Evolutionary conservation across 2,888 invertebrate species (phyloP).

Genomic region (Coenonympha glycerion): DNA sequence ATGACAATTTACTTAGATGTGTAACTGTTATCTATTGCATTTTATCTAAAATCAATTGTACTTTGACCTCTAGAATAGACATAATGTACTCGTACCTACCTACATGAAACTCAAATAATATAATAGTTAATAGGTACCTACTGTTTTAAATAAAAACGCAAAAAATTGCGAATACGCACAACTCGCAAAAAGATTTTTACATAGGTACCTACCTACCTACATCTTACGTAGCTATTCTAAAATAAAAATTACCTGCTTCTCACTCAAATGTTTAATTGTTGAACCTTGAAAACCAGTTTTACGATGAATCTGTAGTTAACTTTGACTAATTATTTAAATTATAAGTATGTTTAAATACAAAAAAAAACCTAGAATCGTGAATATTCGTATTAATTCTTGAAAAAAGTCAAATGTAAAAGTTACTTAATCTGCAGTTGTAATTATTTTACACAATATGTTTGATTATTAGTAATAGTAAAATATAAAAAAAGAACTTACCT

Average conservation of each 20-base stretch:
- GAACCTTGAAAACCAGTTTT: constrained; percentile 27
- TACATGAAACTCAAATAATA: too few species aligned
- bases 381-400: too few species aligned
- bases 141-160: too few species aligned
- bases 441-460: too few species aligned
- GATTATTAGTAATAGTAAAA: too few species aligned
- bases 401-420: too few species aligned
- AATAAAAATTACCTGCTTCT: background rate
- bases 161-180: background rate
- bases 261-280: constrained; percentile 6
- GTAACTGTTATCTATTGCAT: background rate
- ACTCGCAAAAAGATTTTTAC: background rate
- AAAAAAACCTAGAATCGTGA: too few species aligned
- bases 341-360: constrained; percentile 1
- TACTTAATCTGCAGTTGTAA: too few species aligned
- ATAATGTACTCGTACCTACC: too few species aligned
- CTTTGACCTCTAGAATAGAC: too few species aligned
- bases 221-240: background rate
- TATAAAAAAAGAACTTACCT: too few species aligned
- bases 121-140: too few species aligned
- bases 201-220: background rate
- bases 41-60: constrained; percentile 1
- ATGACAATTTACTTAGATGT: background rate
- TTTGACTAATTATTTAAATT: constrained; percentile 8
- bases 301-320: constrained; percentile 10